Evolutionary conservation across 2,113 vertebrate genomes (phyloP).

Genomic region (Protobothrops mucrosquamatus): DNA sequence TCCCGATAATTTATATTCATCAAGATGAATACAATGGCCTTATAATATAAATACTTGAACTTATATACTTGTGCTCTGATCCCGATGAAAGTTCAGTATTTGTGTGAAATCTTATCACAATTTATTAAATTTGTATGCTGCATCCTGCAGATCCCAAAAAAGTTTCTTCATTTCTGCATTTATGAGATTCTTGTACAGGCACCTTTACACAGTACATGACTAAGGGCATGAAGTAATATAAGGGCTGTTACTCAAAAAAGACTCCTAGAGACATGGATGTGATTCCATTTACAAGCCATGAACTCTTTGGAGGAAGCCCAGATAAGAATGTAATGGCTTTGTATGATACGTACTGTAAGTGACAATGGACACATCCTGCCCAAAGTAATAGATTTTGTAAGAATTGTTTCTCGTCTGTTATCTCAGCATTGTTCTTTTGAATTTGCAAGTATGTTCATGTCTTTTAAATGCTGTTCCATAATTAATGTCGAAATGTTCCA

Average conservation of each 20-base stretch:
- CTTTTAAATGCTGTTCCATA: slow-evolving; percentile 34
- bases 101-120: neutral
- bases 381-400: neutral
- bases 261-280: neutral
- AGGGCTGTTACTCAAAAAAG: neutral
- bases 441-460: neutral
- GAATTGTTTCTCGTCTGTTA: neutral
- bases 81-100: neutral
- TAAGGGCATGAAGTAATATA: neutral
- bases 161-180: neutral
- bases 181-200: neutral
- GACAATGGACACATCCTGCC: neutral
- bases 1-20: too few relatives aligned
- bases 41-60: neutral
- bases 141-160: neutral
- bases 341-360: neutral
- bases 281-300: neutral
- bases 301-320: neutral
- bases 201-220: neutral
- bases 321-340: neutral
- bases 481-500: slow-evolving; percentile 58
- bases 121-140: neutral
- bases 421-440: neutral
- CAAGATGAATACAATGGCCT: too few relatives aligned
- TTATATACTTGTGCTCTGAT: neutral